Evolutionary conservation across 2,113 vertebrate species (phyloP).

Genomic region (Chelonoidis abingdonii): DNA sequence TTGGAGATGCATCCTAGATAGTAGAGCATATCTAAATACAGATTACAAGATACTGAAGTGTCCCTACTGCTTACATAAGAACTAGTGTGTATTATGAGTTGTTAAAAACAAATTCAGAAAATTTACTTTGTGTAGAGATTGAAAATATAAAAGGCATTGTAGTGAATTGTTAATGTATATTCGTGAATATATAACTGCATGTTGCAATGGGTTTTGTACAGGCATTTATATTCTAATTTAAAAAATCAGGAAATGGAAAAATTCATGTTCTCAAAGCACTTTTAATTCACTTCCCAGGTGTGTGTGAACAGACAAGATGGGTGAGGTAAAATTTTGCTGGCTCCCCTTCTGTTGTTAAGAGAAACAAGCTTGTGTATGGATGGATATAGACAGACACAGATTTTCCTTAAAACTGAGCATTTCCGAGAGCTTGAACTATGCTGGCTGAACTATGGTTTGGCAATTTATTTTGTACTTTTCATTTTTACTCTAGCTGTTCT

Average conservation of each 20-base stretch:
- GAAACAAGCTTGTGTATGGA: neutral
- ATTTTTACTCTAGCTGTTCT: neutral
- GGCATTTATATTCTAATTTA: neutral
- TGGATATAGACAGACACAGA: neutral
- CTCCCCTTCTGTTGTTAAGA: neutral
- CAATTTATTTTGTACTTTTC: neutral
- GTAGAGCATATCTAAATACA: rapidly evolving
- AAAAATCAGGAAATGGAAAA: neutral
- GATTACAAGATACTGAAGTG: neutral
- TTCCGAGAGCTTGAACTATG: neutral
- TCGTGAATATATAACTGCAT: neutral
- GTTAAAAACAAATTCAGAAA: neutral
- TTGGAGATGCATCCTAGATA: neutral
- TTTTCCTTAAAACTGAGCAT: neutral
- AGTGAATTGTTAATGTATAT: neutral
- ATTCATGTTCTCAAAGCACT: rapidly evolving
- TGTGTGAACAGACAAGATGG: neutral
- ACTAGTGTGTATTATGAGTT: neutral
- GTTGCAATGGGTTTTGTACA: rapidly evolving
- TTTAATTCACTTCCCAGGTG: neutral
- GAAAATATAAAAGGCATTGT: neutral
- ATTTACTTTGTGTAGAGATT: neutral
- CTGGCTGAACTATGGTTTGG: neutral
- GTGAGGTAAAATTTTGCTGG: neutral
- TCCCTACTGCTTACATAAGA: neutral